A percentile compares a stretch with the other conserved stretches of the same genome.
phyloP scores from a whole-genome alignment of 2,113 vertebrate genomes.

The Clarias macrocephalus region DNA sequence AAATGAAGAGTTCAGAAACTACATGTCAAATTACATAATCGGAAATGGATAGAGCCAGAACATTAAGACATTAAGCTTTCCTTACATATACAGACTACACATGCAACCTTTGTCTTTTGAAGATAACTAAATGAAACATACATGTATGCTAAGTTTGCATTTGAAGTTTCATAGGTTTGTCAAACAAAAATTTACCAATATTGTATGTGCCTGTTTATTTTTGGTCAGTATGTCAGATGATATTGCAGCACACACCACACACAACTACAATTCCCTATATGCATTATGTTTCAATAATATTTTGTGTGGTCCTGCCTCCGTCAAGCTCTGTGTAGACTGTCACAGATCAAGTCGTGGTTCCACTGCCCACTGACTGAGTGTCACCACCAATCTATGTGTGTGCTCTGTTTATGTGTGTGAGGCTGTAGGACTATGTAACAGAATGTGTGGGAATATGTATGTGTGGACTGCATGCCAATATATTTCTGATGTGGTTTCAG shows the following conservation, averaged over 20 bases:
- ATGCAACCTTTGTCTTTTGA: neutral
- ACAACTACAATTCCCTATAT: neutral
- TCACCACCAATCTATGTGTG: slow-evolving; percentile 5
- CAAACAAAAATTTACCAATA: neutral
- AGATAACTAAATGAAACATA: neutral
- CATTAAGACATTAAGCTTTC: neutral
- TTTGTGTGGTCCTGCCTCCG: slow-evolving; percentile 15
- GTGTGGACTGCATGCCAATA: neutral
- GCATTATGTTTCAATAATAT: neutral
- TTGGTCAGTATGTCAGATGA: neutral
- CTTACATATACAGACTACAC: neutral
- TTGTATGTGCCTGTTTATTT: neutral
- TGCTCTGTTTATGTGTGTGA: neutral
- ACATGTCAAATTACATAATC: neutral
- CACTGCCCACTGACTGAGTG: neutral
- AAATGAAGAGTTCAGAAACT: neutral
- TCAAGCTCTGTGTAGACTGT: neutral
- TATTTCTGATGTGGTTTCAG: slow-evolving; percentile 13
- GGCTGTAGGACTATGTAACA: neutral
- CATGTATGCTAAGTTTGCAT: neutral
- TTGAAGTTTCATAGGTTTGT: neutral
- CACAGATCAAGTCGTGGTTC: neutral
- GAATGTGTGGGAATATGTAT: slow-evolving; percentile 7
- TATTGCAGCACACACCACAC: neutral
- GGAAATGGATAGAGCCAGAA: neutral